Evolutionary conservation across 2,797 vertebrate species (phyloP).

Genomic region (Leucoraja ocellata): DNA sequence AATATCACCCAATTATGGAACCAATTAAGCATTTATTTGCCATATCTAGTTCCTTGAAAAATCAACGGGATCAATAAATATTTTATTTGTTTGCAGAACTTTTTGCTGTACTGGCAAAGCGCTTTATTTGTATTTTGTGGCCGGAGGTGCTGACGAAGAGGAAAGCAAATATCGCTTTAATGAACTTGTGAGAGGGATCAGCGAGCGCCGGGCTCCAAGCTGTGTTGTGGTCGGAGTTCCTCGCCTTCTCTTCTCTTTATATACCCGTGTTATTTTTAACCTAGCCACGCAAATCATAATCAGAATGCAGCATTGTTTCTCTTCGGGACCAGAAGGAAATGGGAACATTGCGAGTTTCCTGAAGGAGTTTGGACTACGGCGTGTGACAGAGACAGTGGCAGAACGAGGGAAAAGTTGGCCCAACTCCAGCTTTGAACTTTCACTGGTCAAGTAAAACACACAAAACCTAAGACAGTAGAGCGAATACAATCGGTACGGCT

Average conservation of each 20-base stretch:
- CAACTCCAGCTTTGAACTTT: conserved; percentile 23
- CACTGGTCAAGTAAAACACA: background rate
- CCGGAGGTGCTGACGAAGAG: background rate
- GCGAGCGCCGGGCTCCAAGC: background rate
- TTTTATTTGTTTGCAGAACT: background rate
- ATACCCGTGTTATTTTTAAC: conserved; percentile 80
- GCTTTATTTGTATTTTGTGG: background rate
- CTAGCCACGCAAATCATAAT: conserved; percentile 72
- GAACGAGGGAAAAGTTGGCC: background rate
- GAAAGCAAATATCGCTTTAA: background rate
- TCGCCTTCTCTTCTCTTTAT: conserved; percentile 54
- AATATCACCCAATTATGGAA: background rate
- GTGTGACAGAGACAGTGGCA: conserved; percentile 21
- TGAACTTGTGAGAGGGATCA: background rate
- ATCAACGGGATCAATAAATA: background rate
- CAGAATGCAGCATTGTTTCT: conserved; percentile 60
- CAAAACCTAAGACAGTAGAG: background rate
- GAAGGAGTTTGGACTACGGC: conserved; percentile 41
- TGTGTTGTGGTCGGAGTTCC: conserved; percentile 35
- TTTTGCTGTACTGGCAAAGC: background rate
- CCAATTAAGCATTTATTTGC: background rate
- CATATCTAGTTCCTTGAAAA: background rate
- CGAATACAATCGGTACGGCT: background rate
- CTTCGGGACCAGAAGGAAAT: conserved; percentile 73
- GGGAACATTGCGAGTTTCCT: conserved; percentile 74